Percentiles rank a stretch among this genome's conserved stretches.
Conservation (phyloP, 2,113 vertebrate species). For the Sinocyclocheilus anshuiensis region DNA sequence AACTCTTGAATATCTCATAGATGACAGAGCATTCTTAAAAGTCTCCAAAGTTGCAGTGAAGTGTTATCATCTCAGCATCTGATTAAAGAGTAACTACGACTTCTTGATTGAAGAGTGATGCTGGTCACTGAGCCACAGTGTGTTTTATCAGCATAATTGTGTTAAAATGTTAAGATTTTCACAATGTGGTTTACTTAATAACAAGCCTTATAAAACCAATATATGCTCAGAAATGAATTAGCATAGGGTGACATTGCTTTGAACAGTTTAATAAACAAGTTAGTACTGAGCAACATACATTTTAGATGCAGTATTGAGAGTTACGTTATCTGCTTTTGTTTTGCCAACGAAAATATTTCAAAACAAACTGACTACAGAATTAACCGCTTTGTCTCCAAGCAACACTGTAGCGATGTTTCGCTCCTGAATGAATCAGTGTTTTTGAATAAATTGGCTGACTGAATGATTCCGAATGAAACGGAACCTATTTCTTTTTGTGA, state of each 20-base stretch:
- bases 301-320: too few relatives aligned
- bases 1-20: neutral
- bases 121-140: neutral
- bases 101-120: conserved; percentile 6
- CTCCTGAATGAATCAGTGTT: too few relatives aligned
- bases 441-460: neutral
- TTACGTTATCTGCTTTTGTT: neutral
- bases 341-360: too few relatives aligned
- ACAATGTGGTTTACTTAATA: neutral
- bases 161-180: neutral
- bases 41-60: neutral
- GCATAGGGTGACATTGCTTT: neutral
- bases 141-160: neutral
- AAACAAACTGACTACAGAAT: too few relatives aligned
- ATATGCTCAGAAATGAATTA: neutral
- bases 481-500: neutral
- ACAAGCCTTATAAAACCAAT: neutral
- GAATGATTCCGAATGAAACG: neutral
- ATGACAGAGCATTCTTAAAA: neutral
- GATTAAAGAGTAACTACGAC: conserved; percentile 1
- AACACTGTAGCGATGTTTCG: too few relatives aligned
- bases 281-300: neutral
- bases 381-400: too few relatives aligned
- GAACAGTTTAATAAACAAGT: neutral
- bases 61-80: conserved; percentile 4